A percentile compares a stretch with the other conserved stretches of the same genome.
These are phyloP conservation scores for Acanthisitta chloris DNA, from an alignment of 2,113 vertebrate genomes.

Conservation along the genomic window DNA sequence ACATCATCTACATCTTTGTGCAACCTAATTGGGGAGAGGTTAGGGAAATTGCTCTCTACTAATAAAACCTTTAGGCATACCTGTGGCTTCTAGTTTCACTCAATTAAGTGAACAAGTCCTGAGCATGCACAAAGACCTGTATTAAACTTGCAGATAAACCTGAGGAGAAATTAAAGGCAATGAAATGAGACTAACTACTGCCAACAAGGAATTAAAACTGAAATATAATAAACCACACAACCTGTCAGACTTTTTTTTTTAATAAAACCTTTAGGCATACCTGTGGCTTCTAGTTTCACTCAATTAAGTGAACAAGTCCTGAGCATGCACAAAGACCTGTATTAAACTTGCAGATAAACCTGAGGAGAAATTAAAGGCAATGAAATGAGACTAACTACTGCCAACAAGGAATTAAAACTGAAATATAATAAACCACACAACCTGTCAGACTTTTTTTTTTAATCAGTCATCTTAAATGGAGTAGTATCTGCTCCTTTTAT, in stretches of 20 bases:
- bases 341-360: slow-evolving; percentile 44
- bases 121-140: slow-evolving; percentile 34
- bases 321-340: slow-evolving; percentile 34
- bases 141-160: slow-evolving; percentile 44
- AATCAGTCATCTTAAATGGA: background rate
- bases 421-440: background rate
- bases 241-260: background rate
- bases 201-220: slow-evolving; percentile 37
- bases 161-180: slow-evolving; percentile 36
- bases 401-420: slow-evolving; percentile 37
- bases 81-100: slow-evolving; percentile 41
- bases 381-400: slow-evolving; percentile 19
- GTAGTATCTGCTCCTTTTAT: background rate
- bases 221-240: background rate
- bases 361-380: slow-evolving; percentile 36
- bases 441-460: background rate
- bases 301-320: slow-evolving; percentile 58
- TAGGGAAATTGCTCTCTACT: slow-evolving; percentile 6
- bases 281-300: slow-evolving; percentile 41
- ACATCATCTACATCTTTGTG: background rate
- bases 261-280: slow-evolving; percentile 45
- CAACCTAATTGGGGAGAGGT: background rate
- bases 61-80: slow-evolving; percentile 45
- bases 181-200: slow-evolving; percentile 19
- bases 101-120: slow-evolving; percentile 58